Base-by-base conservation (phyloP, 2,113 vertebrate species). In the Cavia aperea region DNA sequence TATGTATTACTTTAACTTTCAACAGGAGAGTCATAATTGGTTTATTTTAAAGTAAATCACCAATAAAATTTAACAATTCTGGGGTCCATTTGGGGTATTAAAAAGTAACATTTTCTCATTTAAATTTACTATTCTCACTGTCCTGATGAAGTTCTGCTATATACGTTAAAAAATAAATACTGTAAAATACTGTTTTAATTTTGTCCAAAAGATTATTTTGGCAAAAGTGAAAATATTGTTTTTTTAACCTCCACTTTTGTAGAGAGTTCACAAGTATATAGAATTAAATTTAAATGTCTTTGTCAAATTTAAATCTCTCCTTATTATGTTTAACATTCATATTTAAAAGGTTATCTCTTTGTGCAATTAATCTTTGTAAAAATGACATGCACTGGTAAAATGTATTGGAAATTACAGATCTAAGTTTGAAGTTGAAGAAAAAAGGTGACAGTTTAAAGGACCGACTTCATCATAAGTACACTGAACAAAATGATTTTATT, bases 401-500 rank as follows among this genome's bases (percentile, higher is more conserved):
- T 29, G 4, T 13, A 0, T 65, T 89, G 33, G 18, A 84, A 62
- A 31, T 58, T 85, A 75, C 82, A 85, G 33, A 11, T 88, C 36
- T 81, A 85, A 88, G 56, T 88, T 89, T 86, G 16, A 24, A 88
- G 36, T 19, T 88, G 21, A 84, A 77, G 56, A 33, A 87, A 88
- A 90, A 88, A 66, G 8, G 66, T 79, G 62, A 13, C 33, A 87
- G 39, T 58, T 86, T 73, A 92, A 93, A 77, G 51, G 75, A 92
- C 46, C 39, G 91, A 70, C 81, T 92, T 93, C 46, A 75, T 12
- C 26, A 54, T 66, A 93, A 87, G 43, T 87, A 31, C 89, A 77
- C 31, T 73, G 84, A 95, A 23, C 79, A 46, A 95, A 90, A 79
- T 89, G 51, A 92, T 85, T 94, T 95, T 91, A 78, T 79, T 70